phyloP scores from a whole-genome alignment of 2,888 invertebrate genomes.

The Gibbula magus region DNA sequence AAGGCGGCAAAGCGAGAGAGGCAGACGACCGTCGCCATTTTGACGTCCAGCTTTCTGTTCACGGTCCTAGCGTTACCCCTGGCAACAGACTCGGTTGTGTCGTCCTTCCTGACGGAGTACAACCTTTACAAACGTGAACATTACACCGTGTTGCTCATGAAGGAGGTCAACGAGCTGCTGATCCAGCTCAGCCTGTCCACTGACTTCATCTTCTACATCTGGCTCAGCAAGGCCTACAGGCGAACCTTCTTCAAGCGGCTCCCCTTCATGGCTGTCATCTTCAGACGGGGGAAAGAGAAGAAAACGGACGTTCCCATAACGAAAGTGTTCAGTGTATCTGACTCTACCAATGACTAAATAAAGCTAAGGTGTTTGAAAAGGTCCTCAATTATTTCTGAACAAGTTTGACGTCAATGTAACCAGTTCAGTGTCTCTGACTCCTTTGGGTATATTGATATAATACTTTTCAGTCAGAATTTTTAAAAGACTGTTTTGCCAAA shows the following conservation, averaged over 20 bases:
- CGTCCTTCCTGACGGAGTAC: background rate
- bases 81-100: background rate
- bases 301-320: too few relatives aligned
- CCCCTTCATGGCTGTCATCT: background rate
- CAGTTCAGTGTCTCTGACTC: too few relatives aligned
- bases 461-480: too few relatives aligned
- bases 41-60: background rate
- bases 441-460: too few relatives aligned
- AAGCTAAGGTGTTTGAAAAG: too few relatives aligned
- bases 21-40: background rate
- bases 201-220: background rate
- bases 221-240: background rate
- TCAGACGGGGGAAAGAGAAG: background rate
- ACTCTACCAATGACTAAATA: too few relatives aligned
- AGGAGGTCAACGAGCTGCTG: background rate
- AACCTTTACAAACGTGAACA: background rate
- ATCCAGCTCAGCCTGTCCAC: background rate
- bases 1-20: slow-evolving; percentile 2
- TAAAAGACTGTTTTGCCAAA: too few relatives aligned
- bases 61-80: background rate
- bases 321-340: too few relatives aligned
- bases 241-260: slow-evolving; percentile 1
- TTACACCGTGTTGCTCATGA: background rate
- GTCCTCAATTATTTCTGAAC: too few relatives aligned
- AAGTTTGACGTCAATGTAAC: too few relatives aligned